Base-by-base conservation (phyloP, 2,113 vertebrate species). In the Mionectes macconnelli region DNA sequence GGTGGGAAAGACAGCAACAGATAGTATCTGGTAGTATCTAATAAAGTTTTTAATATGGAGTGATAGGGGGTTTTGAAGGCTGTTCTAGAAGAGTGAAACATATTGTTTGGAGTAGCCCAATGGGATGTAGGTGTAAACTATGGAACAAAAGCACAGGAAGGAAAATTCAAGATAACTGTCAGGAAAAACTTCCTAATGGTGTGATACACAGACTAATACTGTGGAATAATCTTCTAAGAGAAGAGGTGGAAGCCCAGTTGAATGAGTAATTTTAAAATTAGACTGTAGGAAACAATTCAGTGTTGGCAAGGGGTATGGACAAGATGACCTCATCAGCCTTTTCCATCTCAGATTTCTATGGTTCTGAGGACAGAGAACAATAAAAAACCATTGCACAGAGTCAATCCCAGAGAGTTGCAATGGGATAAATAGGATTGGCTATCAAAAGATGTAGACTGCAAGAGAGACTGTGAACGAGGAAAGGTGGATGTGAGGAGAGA, bases 191-290 rank as follows among this genome's bases (percentile, higher is more conserved):
- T 94, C 86, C 87, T 93, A 94, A 90, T 75, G 62, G 64, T 8
- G 2, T 60, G 55, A 91, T 94, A 85, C 89, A 84, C 37, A 86
- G 83, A 18, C n/a, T 95, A 91, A 93, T 84, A 79, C 57, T 84
- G 87, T 94, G 91, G 84, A 95, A 94, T 94, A 94, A 87, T 89
- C 78, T 89, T 89, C 73, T 84, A 92, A 95, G 64, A 85, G 84
- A 92, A 96, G 77, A 92, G 33, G 84, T 85, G 37, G 64, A 94
- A 95, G 64, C 75, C 81, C 84, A 92, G 52, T 4, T 88, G 91
- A 92, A 92, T 85, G 89, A 94, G 60, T 96, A 93, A 95, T 97
- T 95, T 94, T 94, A 78, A 96, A 96, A 93, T 96, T 93, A 96
- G 75, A 66, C 78, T 40, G 35, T 92, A 95, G 94, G 96, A 95